Conservation (phyloP, 2,113 vertebrate species). For the Leptocoma aspasia region DNA sequence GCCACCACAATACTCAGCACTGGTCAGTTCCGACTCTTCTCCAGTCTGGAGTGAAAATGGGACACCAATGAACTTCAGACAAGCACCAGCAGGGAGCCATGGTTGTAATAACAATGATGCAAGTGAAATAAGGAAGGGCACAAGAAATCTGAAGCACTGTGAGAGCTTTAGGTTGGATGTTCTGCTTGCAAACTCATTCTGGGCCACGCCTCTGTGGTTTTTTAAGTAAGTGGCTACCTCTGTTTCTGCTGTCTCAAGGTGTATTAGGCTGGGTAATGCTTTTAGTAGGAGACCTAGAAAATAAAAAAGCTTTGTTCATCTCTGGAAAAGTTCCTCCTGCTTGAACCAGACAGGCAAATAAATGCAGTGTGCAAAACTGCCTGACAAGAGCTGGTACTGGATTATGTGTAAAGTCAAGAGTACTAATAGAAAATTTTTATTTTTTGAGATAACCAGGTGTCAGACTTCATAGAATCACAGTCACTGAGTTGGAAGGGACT, state of each 20-base stretch:
- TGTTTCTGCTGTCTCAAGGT: not conserved
- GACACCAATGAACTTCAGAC: not conserved
- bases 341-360: not conserved
- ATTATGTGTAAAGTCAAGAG: not conserved
- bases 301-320: not conserved
- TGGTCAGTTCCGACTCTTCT: not conserved
- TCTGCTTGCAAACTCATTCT: not conserved
- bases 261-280: not conserved
- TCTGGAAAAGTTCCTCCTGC: not conserved
- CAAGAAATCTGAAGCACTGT: not conserved
- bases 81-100: not conserved
- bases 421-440: not conserved
- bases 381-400: not conserved
- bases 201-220: not conserved
- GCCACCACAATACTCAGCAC: accelerated
- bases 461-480: not conserved
- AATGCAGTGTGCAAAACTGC: not conserved
- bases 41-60: not conserved
- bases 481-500: not conserved
- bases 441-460: constrained; percentile 1
- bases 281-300: not conserved
- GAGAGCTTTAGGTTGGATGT: not conserved
- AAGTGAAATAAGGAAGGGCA: not conserved
- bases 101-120: not conserved
- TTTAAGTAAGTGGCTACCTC: not conserved